Conservation (phyloP, 2,113 vertebrate genomes). For the Synodontis membranacea region DNA sequence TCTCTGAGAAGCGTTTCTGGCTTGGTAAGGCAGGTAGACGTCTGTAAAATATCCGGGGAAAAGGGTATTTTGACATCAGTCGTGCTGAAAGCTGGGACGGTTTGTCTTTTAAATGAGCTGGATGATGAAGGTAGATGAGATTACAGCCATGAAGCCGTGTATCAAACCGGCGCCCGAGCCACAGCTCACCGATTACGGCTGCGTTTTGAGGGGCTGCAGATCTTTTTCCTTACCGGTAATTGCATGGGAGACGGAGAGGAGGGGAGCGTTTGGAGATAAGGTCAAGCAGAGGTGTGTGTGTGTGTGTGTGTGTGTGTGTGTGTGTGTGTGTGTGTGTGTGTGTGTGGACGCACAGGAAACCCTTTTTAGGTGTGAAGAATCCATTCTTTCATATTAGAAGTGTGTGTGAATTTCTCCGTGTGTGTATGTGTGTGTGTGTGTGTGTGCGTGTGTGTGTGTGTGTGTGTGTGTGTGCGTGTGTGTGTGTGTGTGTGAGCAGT, state of each 20-base stretch:
- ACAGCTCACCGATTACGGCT: slow-evolving; percentile 6
- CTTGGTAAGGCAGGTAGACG: background rate
- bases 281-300: slow-evolving; percentile 12
- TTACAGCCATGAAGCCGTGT: slow-evolving; percentile 19
- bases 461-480: slow-evolving; percentile 54
- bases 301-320: slow-evolving; percentile 46
- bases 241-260: background rate
- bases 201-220: slow-evolving; percentile 6
- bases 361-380: slow-evolving; percentile 3
- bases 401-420: slow-evolving; percentile 4
- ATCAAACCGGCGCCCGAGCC: background rate
- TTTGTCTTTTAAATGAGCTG: slow-evolving; percentile 29
- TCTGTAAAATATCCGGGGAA: slow-evolving; percentile 9
- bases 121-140: slow-evolving; percentile 27
- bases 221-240: slow-evolving; percentile 28
- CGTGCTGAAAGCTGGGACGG: background rate
- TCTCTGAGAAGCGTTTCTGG: slow-evolving; percentile 2
- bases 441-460: slow-evolving; percentile 55
- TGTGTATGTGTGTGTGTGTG: slow-evolving; percentile 36
- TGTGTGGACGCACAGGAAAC: background rate
- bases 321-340: slow-evolving; percentile 52
- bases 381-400: background rate
- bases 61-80: slow-evolving; percentile 15
- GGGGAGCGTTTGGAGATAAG: background rate
- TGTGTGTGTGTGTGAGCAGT: slow-evolving; percentile 46